Evolutionary conservation across 2,113 vertebrate genomes (phyloP).

Genomic region (Cyphomyrus discorhynchus): DNA sequence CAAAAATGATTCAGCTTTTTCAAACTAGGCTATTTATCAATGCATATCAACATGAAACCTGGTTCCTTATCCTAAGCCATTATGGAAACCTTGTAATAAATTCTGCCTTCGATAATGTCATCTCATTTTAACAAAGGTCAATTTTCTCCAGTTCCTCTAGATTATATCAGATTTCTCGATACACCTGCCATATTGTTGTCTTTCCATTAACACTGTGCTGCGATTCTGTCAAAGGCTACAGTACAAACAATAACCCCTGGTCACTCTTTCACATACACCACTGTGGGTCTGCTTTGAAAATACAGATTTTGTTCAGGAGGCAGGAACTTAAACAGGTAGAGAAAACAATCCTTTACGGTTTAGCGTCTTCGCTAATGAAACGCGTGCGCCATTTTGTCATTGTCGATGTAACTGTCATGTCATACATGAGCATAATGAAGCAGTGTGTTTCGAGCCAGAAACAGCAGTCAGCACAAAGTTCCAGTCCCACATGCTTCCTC

Average conservation of each 20-base stretch:
- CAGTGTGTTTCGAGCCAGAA: constrained; percentile 35
- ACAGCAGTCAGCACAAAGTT: constrained; percentile 32
- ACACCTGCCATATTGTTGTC: not conserved
- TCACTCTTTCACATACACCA: constrained; percentile 18
- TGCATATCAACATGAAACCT: not conserved
- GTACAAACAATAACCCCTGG: constrained; percentile 22
- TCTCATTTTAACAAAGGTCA: not conserved
- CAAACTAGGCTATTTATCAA: not conserved
- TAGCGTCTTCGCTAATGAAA: constrained; percentile 27
- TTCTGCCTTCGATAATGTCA: not conserved
- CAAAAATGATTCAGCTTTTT: not conserved
- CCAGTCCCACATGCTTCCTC: constrained; percentile 13
- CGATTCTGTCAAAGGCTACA: not conserved
- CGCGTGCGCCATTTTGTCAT: not conserved
- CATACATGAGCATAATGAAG: constrained; percentile 36
- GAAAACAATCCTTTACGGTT: constrained; percentile 22
- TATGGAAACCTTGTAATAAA: not conserved
- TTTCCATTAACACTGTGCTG: not conserved
- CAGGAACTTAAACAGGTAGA: not conserved
- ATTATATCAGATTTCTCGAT: not conserved
- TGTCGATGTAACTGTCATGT: not conserved
- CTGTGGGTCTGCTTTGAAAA: not conserved
- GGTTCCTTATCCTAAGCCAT: not conserved
- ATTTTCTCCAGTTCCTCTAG: not conserved
- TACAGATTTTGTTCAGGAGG: not conserved